Conservation (phyloP, 2,113 vertebrate species). For the Pardalotus punctatus region DNA sequence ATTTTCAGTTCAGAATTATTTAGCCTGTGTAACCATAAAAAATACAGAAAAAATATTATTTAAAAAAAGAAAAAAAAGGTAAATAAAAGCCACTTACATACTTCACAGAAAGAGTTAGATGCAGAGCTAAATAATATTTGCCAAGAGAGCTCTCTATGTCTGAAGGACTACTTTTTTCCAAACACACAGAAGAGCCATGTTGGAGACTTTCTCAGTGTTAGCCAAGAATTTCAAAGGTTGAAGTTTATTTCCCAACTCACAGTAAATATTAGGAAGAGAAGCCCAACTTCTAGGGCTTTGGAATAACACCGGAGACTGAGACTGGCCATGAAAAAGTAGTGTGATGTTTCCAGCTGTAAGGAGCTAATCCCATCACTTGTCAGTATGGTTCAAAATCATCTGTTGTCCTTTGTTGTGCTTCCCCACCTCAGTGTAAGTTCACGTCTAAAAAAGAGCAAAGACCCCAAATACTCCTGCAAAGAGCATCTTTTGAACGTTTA, state of each 20-base stretch:
- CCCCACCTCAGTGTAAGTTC: fast-evolving
- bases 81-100: neutral
- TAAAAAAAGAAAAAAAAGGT: no score
- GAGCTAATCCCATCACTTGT: neutral
- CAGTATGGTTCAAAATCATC: neutral
- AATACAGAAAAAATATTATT: neutral
- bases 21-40: neutral
- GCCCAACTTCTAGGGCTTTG: fast-evolving
- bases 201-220: neutral
- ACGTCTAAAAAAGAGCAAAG: neutral
- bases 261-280: neutral
- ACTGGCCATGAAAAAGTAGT: neutral
- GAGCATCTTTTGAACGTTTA: fast-evolving
- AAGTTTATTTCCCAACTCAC: neutral
- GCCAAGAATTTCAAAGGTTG: neutral
- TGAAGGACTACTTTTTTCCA: neutral
- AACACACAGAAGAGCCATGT: neutral
- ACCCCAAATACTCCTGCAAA: fast-evolving
- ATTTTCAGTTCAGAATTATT: neutral
- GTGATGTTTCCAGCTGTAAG: neutral
- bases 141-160: neutral
- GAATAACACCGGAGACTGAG: neutral
- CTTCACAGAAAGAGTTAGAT: neutral
- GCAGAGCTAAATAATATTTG: neutral
- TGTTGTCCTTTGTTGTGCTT: no score